Conservation (phyloP, 1,140 invertebrate species). For the Zophobas morio region DNA sequence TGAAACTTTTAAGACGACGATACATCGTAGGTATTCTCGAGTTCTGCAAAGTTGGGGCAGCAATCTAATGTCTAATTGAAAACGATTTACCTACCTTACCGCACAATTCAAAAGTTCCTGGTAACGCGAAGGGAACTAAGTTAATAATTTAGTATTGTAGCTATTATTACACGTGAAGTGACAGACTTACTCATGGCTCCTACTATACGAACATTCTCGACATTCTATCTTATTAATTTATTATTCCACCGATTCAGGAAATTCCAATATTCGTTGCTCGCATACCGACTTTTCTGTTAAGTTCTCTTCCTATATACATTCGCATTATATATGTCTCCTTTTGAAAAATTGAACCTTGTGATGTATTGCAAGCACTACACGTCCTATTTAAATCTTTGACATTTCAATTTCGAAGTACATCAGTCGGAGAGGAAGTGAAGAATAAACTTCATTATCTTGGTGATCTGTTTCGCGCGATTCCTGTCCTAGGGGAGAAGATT, state of each 20-base stretch:
- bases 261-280: no score
- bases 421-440: slow-evolving; percentile 18
- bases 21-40: slow-evolving; percentile 19
- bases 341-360: background rate
- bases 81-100: slow-evolving; percentile 38
- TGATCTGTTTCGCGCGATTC: slow-evolving; percentile 37
- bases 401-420: slow-evolving; percentile 39
- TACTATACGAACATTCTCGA: background rate
- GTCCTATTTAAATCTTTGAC: slow-evolving; percentile 33
- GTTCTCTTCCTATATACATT: no score
- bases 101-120: slow-evolving; percentile 33
- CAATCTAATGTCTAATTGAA: slow-evolving; percentile 41
- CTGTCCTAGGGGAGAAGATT: slow-evolving; percentile 26
- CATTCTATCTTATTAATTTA: no score
- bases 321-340: no score
- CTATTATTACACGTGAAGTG: slow-evolving; percentile 29
- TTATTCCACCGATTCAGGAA: no score
- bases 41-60: slow-evolving; percentile 27
- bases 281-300: no score
- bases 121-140: slow-evolving; percentile 30
- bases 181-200: background rate
- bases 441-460: slow-evolving; percentile 42
- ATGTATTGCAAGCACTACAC: background rate
- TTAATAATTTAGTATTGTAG: slow-evolving; percentile 34
- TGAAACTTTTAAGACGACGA: slow-evolving; percentile 34